Percentiles rank a stretch among this genome's conserved stretches.
These are phyloP conservation scores for Steinernema scapterisci DNA, from an alignment of 2,888 invertebrate species.

Conservation along the genomic window DNA sequence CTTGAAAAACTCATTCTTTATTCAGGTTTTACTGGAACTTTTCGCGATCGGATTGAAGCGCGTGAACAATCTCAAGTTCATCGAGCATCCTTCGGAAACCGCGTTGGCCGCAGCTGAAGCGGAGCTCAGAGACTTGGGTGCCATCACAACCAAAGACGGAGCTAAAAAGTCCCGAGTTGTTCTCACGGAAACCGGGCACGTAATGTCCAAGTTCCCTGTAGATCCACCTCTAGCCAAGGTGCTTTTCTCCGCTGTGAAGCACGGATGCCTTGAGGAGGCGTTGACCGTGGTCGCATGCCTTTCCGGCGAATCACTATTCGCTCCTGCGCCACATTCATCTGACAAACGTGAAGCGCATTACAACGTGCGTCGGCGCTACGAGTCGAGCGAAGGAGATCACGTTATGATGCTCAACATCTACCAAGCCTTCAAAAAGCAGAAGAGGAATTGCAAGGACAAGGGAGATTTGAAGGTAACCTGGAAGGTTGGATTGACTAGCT, in stretches of 20 bases:
- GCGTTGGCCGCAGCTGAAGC: constrained; percentile 67
- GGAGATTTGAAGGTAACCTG: not conserved
- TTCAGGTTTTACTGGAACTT: constrained; percentile 78
- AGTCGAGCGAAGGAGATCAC: constrained; percentile 62
- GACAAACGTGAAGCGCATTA: not conserved
- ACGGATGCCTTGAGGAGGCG: constrained; percentile 71
- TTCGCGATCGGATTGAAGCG: constrained; percentile 82
- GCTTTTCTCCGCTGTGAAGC: constrained; percentile 71
- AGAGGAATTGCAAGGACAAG: constrained; percentile 17
- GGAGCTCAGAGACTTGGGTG: constrained; percentile 72
- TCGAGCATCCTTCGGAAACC: constrained; percentile 81
- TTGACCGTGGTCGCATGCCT: constrained; percentile 84
- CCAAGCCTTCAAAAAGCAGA: constrained; percentile 44
- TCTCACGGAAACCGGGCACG: constrained; percentile 80
- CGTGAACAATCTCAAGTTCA: constrained; percentile 82
- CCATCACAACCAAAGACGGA: constrained; percentile 71
- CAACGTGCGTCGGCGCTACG: constrained; percentile 34
- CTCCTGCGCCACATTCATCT: not conserved
- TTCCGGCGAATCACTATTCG: constrained; percentile 76
- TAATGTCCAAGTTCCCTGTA: constrained; percentile 88
- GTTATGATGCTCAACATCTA: constrained; percentile 53
- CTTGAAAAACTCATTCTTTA: constrained; percentile 73
- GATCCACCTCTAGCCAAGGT: constrained; percentile 87
- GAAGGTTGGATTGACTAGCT: not conserved
- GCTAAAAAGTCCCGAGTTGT: constrained; percentile 55